Evolutionary conservation across 2,888 invertebrate genomes (phyloP), one percentile per base, ranked within the genome.

Genomic region (Cyclophora albipunctata): DNA sequence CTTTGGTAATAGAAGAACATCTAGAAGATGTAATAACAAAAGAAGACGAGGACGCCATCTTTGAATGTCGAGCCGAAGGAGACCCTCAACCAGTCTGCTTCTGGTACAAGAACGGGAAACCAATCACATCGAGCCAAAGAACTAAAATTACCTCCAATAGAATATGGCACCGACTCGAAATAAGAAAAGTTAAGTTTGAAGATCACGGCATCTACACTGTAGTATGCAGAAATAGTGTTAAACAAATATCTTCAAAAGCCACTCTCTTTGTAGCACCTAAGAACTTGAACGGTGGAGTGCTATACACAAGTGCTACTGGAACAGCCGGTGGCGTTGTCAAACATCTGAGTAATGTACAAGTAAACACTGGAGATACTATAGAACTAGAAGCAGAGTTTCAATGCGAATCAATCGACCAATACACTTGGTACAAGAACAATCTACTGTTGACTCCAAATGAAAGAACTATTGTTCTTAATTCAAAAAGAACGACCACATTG

Each of bases 381-480:
- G 50, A 57, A 45, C 40, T 72, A 45, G 52, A 59, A 51, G 63
- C 60, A 0, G 45, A 37, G n/a, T 62, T 70, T 34, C 50, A 50
- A 42, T 47, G 34, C 6, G 49, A 53, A 5, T 37, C 37, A 37
- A 46, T 46, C 3, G 34, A 47, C 2, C 40, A 55, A 6, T 63
- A 51, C 45, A 2, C 52, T n/a, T 73, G 71, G 72, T 70, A 52
- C 42, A 71, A 62, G 60, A 63, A 64, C 44, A 64, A 67, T 55
- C 33, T 51, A 34, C 34, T 42, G 3, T 33, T 71, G 40, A 4
- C 42, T 34, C 45, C 47, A 49, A 54, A 66, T 42, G 48, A 51
- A 7, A 59, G 64, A 46, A 63, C 43, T 2, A 60, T 59, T 34
- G 51, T 64, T 1, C 34, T 55, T 4, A 57, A 52, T 7, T 57